Evolutionary conservation across 2,113 vertebrate genomes (phyloP).

Genomic region (Physeter macrocephalus): DNA sequence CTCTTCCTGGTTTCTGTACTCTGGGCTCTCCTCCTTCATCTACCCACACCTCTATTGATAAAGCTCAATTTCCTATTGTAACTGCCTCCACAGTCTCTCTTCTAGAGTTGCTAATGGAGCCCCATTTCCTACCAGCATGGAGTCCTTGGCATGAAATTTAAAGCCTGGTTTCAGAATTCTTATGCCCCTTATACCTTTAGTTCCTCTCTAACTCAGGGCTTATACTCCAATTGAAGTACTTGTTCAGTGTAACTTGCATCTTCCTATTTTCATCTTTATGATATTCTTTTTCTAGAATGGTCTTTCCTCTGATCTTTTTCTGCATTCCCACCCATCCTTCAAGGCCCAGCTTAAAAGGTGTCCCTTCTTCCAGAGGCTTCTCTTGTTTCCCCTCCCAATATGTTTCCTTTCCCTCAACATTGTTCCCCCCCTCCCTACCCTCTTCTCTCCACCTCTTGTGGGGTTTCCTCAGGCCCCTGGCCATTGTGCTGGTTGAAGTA

Average conservation of each 20-base stretch:
- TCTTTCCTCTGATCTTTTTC: neutral
- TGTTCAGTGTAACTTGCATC: neutral
- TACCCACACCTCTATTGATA: neutral
- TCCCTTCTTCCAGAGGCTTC: neutral
- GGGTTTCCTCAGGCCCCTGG: neutral
- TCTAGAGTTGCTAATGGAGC: neutral
- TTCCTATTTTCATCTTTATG: neutral
- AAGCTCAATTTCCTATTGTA: neutral
- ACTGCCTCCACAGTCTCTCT: neutral
- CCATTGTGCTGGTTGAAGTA: neutral
- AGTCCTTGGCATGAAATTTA: neutral
- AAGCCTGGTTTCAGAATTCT: neutral
- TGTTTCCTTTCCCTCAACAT: neutral
- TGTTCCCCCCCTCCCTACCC: fast-evolving
- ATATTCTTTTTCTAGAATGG: neutral
- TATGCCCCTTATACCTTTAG: neutral
- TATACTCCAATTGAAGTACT: neutral
- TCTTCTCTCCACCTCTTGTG: neutral
- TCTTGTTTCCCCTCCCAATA: neutral
- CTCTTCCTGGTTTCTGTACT: neutral
- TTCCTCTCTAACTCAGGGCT: neutral
- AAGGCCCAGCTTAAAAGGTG: neutral
- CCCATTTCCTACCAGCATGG: neutral
- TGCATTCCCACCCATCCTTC: neutral
- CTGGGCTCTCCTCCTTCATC: neutral